phyloP scores from a whole-genome alignment of 2,888 invertebrate species.

The Macrosoma leucophasiata region DNA sequence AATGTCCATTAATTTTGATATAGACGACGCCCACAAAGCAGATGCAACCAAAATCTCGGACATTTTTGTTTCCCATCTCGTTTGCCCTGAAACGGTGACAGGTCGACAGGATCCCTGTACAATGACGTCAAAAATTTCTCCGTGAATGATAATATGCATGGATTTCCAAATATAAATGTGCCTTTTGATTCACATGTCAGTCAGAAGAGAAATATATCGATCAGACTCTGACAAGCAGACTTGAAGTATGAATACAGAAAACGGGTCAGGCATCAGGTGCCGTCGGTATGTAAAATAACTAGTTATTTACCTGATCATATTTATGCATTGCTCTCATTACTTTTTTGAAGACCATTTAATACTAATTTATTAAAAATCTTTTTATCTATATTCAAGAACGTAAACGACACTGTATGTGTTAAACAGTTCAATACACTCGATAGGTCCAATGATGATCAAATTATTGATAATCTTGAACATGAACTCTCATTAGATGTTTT shows the following conservation, averaged over 20 bases:
- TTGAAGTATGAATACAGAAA: constrained; percentile 5
- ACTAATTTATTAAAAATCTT: no score
- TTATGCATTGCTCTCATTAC: no score
- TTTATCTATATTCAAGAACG: no score
- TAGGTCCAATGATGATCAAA: no score
- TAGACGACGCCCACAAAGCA: not conserved
- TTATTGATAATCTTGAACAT: no score
- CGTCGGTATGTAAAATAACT: no score
- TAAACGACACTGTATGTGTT: no score
- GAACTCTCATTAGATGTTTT: no score
- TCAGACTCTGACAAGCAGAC: constrained; percentile 19
- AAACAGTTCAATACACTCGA: no score
- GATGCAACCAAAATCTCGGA: not conserved
- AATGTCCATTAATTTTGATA: not conserved
- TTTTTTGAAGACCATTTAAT: no score
- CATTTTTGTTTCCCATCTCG: not conserved
- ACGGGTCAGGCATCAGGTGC: no score
- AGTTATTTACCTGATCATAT: no score
- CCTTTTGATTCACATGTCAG: constrained; percentile 25
- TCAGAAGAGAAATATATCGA: constrained; percentile 22
- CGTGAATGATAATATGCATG: constrained; percentile 12
- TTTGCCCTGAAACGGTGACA: not conserved
- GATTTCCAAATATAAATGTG: constrained; percentile 19
- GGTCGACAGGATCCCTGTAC: not conserved
- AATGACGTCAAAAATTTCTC: constrained; percentile 7